Evolutionary conservation across 2,888 invertebrate genomes (phyloP).

Genomic region (Spodoptera littoralis): DNA sequence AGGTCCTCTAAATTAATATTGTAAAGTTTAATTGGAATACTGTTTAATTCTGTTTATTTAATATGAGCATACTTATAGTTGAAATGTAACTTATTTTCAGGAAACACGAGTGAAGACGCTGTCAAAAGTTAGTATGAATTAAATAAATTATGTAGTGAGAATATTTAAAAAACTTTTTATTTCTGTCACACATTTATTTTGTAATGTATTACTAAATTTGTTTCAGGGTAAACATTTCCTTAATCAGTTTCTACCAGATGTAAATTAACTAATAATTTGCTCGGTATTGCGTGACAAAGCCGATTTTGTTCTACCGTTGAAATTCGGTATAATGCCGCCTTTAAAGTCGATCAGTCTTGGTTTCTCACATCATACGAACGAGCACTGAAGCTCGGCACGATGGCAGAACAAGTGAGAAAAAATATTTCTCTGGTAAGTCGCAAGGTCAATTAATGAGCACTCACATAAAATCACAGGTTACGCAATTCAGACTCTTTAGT

Average conservation of each 20-base stretch:
- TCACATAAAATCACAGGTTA: too few relatives aligned
- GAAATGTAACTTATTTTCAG: too few relatives aligned
- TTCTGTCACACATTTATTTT: constrained; percentile 8
- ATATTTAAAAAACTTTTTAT: too few relatives aligned
- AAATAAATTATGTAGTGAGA: too few relatives aligned
- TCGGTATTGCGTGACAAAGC: constrained; percentile 39
- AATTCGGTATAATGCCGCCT: constrained; percentile 27
- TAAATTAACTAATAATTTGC: constrained; percentile 40
- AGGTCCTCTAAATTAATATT: too few relatives aligned
- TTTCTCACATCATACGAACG: constrained; percentile 28
- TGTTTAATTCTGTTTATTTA: too few relatives aligned
- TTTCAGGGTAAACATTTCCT: constrained; percentile 27
- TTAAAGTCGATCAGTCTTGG: constrained; percentile 30
- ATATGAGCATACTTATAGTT: too few relatives aligned
- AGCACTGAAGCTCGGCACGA: constrained; percentile 37
- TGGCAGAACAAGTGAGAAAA: constrained; percentile 25
- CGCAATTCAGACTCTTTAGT: too few relatives aligned
- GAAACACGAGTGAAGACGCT: too few relatives aligned
- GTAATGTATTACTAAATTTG: constrained; percentile 25
- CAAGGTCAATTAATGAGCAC: neutral
- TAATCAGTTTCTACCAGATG: constrained; percentile 24
- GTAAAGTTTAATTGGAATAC: too few relatives aligned
- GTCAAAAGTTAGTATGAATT: too few relatives aligned
- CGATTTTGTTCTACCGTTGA: constrained; percentile 34
- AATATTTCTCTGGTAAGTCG: constrained; percentile 40